Conservation (phyloP, 2,113 vertebrate genomes). For the Oxygymnocypris stewartii region DNA sequence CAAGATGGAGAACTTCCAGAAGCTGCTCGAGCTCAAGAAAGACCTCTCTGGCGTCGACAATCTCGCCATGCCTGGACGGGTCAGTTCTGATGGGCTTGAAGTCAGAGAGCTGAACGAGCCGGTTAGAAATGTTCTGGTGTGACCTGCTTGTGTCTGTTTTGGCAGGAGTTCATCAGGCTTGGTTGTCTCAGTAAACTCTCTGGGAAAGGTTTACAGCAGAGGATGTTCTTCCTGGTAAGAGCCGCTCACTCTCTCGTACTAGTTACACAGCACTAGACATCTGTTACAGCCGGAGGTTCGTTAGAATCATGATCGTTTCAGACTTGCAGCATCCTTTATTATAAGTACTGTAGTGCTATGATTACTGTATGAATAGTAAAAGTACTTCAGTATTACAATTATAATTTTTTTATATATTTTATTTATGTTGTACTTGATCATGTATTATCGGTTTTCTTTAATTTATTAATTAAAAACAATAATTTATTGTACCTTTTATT, state of each 20-base stretch:
- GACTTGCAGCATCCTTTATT: background rate
- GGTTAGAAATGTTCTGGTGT: background rate
- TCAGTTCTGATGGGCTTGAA: background rate
- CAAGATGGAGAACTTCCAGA: constrained; percentile 99
- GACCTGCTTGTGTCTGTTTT: background rate
- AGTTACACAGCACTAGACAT: background rate
- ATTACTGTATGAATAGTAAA: background rate
- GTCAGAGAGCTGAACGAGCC: background rate
- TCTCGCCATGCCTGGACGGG: constrained; percentile 85
- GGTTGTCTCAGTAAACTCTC: constrained; percentile 98
- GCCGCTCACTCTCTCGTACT: background rate
- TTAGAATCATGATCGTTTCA: background rate
- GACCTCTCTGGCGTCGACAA: constrained; percentile 92
- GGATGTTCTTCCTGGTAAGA: constrained; percentile 98
- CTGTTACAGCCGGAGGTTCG: background rate
- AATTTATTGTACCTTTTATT: too few relatives aligned
- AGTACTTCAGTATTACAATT: background rate
- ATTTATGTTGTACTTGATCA: too few relatives aligned
- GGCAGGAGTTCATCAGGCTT: constrained; percentile 90
- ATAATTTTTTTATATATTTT: background rate
- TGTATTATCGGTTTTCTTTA: background rate
- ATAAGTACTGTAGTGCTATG: background rate
- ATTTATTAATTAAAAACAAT: background rate
- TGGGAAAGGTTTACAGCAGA: constrained; percentile 97
- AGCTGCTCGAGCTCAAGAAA: constrained; percentile 94